Conservation (phyloP, 2,797 vertebrate species). For the Pangasius krempfi region DNA sequence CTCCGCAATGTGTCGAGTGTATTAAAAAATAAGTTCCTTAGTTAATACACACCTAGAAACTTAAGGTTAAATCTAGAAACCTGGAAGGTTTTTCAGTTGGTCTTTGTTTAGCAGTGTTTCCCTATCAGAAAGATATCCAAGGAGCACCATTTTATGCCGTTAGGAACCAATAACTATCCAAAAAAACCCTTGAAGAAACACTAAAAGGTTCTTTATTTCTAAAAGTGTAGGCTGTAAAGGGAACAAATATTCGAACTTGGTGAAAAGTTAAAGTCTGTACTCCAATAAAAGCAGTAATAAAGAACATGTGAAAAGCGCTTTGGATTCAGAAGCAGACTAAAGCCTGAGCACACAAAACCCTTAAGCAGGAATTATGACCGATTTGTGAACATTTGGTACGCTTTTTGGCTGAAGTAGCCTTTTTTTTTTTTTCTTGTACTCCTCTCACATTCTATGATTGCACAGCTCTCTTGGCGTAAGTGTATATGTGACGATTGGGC, state of each 20-base stretch:
- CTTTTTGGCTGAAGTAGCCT: neutral
- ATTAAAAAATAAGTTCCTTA: neutral
- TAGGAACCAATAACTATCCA: neutral
- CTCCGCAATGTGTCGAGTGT: neutral
- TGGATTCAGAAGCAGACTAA: neutral
- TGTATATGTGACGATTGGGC: neutral
- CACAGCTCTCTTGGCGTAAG: neutral
- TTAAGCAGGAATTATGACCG: conserved; percentile 15
- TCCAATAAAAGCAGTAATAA: conserved; percentile 9
- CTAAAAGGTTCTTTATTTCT: conserved; percentile 5
- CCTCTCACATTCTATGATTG: neutral
- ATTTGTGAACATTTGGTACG: conserved; percentile 5
- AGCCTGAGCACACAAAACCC: neutral
- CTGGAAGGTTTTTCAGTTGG: neutral
- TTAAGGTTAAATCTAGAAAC: neutral
- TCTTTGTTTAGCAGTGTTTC: neutral
- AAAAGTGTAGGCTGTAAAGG: neutral
- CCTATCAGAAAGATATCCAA: neutral
- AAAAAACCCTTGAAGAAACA: neutral
- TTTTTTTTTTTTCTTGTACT: neutral
- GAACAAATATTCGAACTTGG: neutral
- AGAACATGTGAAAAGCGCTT: neutral
- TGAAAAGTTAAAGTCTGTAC: conserved; percentile 10
- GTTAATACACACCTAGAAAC: neutral
- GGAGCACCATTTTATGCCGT: neutral